Base-by-base conservation (phyloP, 2,888 invertebrate species). In the Antitype chi region DNA sequence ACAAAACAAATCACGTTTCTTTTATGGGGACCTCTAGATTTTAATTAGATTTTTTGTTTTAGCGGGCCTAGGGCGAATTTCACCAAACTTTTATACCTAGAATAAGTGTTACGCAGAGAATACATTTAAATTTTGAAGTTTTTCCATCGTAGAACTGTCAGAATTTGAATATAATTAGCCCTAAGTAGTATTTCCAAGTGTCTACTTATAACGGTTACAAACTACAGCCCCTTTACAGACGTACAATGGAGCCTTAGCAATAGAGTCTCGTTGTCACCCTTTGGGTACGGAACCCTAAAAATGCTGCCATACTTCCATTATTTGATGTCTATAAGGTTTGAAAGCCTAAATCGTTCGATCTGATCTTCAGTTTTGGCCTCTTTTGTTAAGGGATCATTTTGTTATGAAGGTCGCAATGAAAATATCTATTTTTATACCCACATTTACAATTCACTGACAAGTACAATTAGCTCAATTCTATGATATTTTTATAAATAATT, bases 311-410 rank as follows among this genome's bases (percentile, higher is more conserved):
- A 49, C 70, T 68, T 78, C 74, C 72, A 79, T 88, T 86, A 81
- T 74, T 85, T 76, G 71, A 76, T 77, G 82, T 88, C 69, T 87
- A 60, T 74, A 74, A 72, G 73, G 78, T 68, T 72, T 68, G 52
- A 78, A 76, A 77, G 79, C 60, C 71, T 78, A 76, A 82, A 85
- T 86, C 70, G 70, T 69, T 76, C 52, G 47, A 78, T 76, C 70
- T 75, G 68, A 86, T 84, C 70, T 78, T 73, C 60, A 70, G 57
- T 76, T 57, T 80, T 71, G 63, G 69, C 67, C 70, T 66, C 68
- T 74, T 85, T 76, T 72, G 67, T 60, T 25, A 47, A 20, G 47
- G 38, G 57, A 71, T 75, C n/a, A 52, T 74, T 85, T 63, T 66
- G 20, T 47, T 64, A 69, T 62, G 70, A 60, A 69, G 82, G 73